These are phyloP conservation scores for Serripes groenlandicus DNA, from an alignment of 2,888 invertebrate genomes.

Conservation along the genomic window DNA sequence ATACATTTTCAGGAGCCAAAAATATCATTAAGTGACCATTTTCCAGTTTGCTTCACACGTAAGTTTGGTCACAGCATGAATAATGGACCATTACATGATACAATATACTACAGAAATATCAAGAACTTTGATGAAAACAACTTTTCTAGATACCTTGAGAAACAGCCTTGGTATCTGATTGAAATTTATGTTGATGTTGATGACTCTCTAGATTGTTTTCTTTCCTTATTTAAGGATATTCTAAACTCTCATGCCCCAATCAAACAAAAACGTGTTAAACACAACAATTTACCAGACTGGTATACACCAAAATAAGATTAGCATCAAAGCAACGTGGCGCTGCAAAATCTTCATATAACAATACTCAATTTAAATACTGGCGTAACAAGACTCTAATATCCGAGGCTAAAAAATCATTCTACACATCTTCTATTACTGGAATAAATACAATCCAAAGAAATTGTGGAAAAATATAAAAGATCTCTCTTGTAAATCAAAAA, in stretches of 20 bases:
- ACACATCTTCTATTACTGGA: neutral
- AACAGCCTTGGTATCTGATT: conserved; percentile 15
- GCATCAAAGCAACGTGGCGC: conserved; percentile 1
- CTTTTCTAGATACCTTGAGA: conserved; percentile 7
- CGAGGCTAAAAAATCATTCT: too few species aligned
- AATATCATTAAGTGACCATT: conserved; percentile 34
- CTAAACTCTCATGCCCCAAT: too few species aligned
- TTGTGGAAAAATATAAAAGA: neutral
- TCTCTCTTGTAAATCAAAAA: neutral
- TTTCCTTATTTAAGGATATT: conserved; percentile 5
- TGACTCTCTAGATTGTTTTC: conserved; percentile 29
- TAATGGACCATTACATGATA: neutral
- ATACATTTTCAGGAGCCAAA: conserved; percentile 9
- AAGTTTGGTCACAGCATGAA: neutral
- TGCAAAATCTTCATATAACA: conserved; percentile 2
- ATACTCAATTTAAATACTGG: neutral
- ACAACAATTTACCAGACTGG: conserved; percentile 22
- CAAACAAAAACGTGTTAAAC: conserved; percentile 19
- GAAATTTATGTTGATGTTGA: conserved; percentile 23
- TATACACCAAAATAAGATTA: neutral
- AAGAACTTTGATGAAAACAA: conserved; percentile 14
- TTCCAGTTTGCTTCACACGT: conserved; percentile 21
- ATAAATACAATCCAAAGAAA: neutral
- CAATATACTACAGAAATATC: conserved; percentile 11
- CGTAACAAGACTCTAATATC: neutral